phyloP scores from a whole-genome alignment of 2,797 vertebrate genomes.

The Pangasius mekongensis region DNA sequence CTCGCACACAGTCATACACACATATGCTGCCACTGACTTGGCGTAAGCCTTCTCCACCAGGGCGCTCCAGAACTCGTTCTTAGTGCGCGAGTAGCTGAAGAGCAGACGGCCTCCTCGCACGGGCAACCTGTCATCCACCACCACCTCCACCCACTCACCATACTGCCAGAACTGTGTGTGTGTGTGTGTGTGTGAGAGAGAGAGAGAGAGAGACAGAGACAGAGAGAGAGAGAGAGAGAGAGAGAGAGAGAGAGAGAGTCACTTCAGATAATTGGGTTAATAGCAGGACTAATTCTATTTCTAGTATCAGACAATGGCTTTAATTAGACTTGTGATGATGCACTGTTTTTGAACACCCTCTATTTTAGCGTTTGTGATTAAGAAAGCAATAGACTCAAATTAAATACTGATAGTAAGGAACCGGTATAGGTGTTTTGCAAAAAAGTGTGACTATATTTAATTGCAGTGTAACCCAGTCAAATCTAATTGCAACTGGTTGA shows the following conservation, averaged over 20 bases:
- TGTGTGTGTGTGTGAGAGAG: conserved; percentile 25
- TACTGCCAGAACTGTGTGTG: conserved; percentile 82
- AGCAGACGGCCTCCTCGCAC: conserved; percentile 78
- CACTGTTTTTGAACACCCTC: not conserved
- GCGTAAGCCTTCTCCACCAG: conserved; percentile 85
- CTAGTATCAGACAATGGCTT: not conserved
- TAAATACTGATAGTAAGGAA: not conserved
- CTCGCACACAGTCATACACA: conserved; percentile 44
- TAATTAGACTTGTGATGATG: not conserved
- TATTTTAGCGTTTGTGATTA: not conserved
- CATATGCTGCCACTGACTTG: conserved; percentile 81
- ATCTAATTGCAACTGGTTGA: not conserved
- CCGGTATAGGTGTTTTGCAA: not conserved
- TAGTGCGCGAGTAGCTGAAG: conserved; percentile 80
- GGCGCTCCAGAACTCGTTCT: conserved; percentile 81
- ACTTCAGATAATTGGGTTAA: conserved; percentile 8
- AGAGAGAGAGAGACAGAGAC: conserved; percentile 21
- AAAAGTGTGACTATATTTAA: not conserved
- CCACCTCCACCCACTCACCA: conserved; percentile 85
- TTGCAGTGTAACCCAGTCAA: not conserved
- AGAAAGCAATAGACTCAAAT: not conserved
- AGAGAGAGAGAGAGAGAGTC: conserved; percentile 26
- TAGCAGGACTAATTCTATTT: conserved; percentile 1
- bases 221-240: conserved; percentile 31
- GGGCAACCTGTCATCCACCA: conserved; percentile 83